Conservation (phyloP, 2,888 invertebrate genomes). For the Lobophora halterata region DNA sequence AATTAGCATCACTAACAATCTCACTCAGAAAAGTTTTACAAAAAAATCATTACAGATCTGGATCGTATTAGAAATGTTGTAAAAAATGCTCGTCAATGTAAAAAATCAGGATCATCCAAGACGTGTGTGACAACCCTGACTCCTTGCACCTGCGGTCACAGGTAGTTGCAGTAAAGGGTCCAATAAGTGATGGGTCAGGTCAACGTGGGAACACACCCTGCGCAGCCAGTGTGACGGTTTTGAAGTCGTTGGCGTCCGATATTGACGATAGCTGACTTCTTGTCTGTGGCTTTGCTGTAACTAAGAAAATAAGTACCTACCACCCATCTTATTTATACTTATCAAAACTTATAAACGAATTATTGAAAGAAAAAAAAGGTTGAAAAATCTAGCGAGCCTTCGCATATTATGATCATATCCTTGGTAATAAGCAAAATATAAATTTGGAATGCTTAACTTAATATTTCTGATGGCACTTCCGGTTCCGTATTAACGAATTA, state of each 20-base stretch:
- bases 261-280: slow-evolving; percentile 35
- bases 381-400: too few species aligned
- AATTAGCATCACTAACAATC: slow-evolving; percentile 9
- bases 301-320: too few species aligned
- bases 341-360: too few species aligned
- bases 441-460: too few species aligned
- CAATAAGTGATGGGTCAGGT: slow-evolving; percentile 77
- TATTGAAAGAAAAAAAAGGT: too few species aligned
- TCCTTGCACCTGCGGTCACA: slow-evolving; percentile 74
- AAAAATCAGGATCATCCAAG: slow-evolving; percentile 20
- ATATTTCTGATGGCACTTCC: too few species aligned
- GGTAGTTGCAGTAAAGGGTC: slow-evolving; percentile 63
- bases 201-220: slow-evolving; percentile 71
- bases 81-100: slow-evolving; percentile 1
- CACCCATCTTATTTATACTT: too few species aligned
- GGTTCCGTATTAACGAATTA: too few species aligned
- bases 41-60: slow-evolving; percentile 10
- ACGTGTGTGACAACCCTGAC: slow-evolving; percentile 53
- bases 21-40: slow-evolving; percentile 2
- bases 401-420: too few species aligned
- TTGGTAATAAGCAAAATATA: too few species aligned
- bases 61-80: slow-evolving; percentile 1
- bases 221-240: slow-evolving; percentile 63
- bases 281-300: too few species aligned
- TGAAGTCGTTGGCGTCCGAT: slow-evolving; percentile 27